These are phyloP conservation scores for Nowickia ferox DNA, from an alignment of 2,888 invertebrate species.

Conservation along the genomic window DNA sequence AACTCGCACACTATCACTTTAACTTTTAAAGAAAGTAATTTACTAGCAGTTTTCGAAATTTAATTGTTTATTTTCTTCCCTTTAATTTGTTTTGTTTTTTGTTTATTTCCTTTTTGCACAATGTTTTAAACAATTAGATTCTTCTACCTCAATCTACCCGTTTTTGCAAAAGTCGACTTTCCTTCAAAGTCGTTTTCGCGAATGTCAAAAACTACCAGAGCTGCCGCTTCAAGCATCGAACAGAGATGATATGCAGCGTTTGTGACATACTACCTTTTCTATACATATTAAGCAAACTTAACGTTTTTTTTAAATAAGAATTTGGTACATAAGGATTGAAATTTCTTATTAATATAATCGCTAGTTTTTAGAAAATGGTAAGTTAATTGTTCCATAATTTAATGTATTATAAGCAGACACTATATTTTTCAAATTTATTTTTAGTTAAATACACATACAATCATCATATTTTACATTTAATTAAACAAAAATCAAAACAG, in stretches of 20 bases:
- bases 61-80: constrained; percentile 19
- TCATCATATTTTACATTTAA: too few species aligned
- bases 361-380: too few species aligned
- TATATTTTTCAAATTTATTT: too few species aligned
- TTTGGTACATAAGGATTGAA: too few species aligned
- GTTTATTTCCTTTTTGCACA: constrained; percentile 62
- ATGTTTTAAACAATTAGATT: constrained; percentile 63
- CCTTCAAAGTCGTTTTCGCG: constrained; percentile 50
- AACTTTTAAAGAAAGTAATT: constrained; percentile 28
- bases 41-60: constrained; percentile 56
- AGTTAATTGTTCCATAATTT: too few species aligned
- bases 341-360: too few species aligned
- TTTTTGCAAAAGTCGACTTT: constrained; percentile 54
- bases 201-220: constrained; percentile 36
- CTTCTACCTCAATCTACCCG: constrained; percentile 39
- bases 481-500: too few species aligned
- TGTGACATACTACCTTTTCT: background rate
- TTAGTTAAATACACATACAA: too few species aligned
- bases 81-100: constrained; percentile 56
- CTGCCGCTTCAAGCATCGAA: background rate
- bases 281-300: background rate
- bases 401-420: too few species aligned
- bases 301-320: too few species aligned
- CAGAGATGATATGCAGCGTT: constrained; percentile 2
- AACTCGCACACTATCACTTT: constrained; percentile 50